Base-by-base conservation (phyloP, 2,888 invertebrate genomes). In the Rugalucina vietnamica region DNA sequence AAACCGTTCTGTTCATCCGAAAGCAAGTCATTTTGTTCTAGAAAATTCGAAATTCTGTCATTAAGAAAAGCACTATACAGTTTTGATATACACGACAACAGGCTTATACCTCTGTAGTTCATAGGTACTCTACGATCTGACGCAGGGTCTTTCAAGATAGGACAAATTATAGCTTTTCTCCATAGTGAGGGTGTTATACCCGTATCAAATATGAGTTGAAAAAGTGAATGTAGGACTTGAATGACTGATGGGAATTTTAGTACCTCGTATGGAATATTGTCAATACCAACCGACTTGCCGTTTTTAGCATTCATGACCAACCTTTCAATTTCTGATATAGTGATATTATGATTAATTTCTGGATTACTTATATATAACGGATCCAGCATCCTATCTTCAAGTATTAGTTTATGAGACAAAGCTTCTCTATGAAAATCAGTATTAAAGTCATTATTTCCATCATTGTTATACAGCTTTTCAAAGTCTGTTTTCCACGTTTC, bases 1-100 rank as follows among this genome's bases (percentile, higher is more conserved):
- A 85, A 85, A 0, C 85, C 85, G 39, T 85, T 82, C 69, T 85
- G 80, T 54, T 85, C 79, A 36, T 85, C 79, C 0, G 82, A 72
- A 3, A 81, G 57, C 21, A 84, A 43, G 24, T 78, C 36, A 32
- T 75, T 74, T 18, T 49, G 34, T 39, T 78, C 32, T 29, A 70
- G 36, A 24, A 70, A 78, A 36, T 81, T 71, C 12, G 73, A 76
- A 5, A 81, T 29, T 36, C n/a, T 74, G 29, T 32, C 57, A 36
- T 87, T 82, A 0, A 82, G 14, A 27, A 87, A 39, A 21, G 77
- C 43, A 49, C 37, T 78, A 74, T 85, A 87, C 21, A 87, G 39
- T 71, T 87, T 87, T 32, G 43, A 43, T 43, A 43, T 12, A 43
- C 43, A 43, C 43, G 43, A 43, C 10, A 43, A 18, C 43, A 43